Conservation (phyloP, 2,888 invertebrate genomes). For the Diplazon laetatorius region DNA sequence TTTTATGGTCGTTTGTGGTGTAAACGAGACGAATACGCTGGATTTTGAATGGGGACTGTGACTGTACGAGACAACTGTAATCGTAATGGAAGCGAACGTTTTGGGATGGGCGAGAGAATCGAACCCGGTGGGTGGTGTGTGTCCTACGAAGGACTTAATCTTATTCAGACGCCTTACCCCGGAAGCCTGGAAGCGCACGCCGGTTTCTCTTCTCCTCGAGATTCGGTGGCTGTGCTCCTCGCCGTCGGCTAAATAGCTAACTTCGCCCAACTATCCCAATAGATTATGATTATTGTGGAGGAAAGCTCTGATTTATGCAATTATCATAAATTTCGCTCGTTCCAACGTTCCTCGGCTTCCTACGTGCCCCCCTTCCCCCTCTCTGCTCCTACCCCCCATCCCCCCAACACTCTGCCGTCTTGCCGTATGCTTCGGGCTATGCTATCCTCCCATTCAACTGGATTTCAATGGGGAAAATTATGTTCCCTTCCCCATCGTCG, state of each 20-base stretch:
- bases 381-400: slow-evolving; percentile 52
- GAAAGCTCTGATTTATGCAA: slow-evolving; percentile 82
- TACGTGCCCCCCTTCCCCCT: slow-evolving; percentile 15
- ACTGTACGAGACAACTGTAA: slow-evolving; percentile 21
- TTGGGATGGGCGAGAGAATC: slow-evolving; percentile 22
- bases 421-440: slow-evolving; percentile 80
- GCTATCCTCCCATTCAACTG: slow-evolving; percentile 77
- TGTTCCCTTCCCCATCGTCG: slow-evolving; percentile 67
- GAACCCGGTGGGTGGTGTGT: slow-evolving; percentile 48
- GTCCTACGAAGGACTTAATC: slow-evolving; percentile 75
- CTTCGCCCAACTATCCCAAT: slow-evolving; percentile 82
- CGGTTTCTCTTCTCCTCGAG: slow-evolving; percentile 63
- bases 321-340: slow-evolving; percentile 80
- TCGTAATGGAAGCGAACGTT: slow-evolving; percentile 41
- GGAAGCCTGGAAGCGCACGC: slow-evolving; percentile 34
- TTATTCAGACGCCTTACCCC: slow-evolving; percentile 72
- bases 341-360: slow-evolving; percentile 55
- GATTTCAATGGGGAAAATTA: slow-evolving; percentile 81
- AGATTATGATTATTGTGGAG: slow-evolving; percentile 82
- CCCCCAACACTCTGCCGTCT: slow-evolving; percentile 76
- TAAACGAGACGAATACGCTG: too few species aligned
- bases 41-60: too few species aligned
- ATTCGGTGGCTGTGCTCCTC: slow-evolving; percentile 67
- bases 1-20: too few species aligned
- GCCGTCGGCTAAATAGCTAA: slow-evolving; percentile 81